Base-by-base conservation (phyloP, 1,140 invertebrate species). In the Caenorhabditis inopinata region DNA sequence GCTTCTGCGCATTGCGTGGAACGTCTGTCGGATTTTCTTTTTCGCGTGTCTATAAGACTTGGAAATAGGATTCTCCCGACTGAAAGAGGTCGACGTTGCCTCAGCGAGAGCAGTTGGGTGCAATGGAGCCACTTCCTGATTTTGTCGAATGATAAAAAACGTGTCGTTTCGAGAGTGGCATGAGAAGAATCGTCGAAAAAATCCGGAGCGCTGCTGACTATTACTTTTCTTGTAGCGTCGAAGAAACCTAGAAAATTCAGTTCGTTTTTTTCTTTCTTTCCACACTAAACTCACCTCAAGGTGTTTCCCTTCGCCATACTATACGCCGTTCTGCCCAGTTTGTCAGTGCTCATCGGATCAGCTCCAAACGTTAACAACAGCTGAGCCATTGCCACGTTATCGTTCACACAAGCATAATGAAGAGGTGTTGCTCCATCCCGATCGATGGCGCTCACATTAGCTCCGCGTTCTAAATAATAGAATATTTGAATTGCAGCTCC, bases 301-400 rank as follows among this genome's bases (percentile, higher is more conserved):
- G 58, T 68, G n/a, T 68, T 68, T 21, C 58, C 58, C n/a, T 68
- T 68, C n/a, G 58, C 58, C 7, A 68, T 68, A 68, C 58, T 68
- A 38, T 68, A 68, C 32, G 58, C 58, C 11, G 58, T 68, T 38
- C 58, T 68, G 23, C 58, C 58, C 58, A 68, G 58, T 68, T 68
- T 68, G 32, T 68, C 58, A 7, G 58, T 32, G 23, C 58, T 68
- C 58, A 68, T 68, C n/a, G 58, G 58, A 68, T 68, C 58, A 11
- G 58, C 58, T 42, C 58, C 58, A 18, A 68, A 68, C 16, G 58
- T 68, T 9, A 68, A 38, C 35, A 68, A 38, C 11, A 68, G 58
- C 32, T 68, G 58, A 68, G 58, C 58, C 58, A 68, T 68, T 27
- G 58, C 58, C 32, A 68, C 58, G n/a, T 68, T 68, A 29, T 68